Evolutionary conservation across 2,797 vertebrate species (phyloP).

Genomic region (Tachyglossus aculeatus): DNA sequence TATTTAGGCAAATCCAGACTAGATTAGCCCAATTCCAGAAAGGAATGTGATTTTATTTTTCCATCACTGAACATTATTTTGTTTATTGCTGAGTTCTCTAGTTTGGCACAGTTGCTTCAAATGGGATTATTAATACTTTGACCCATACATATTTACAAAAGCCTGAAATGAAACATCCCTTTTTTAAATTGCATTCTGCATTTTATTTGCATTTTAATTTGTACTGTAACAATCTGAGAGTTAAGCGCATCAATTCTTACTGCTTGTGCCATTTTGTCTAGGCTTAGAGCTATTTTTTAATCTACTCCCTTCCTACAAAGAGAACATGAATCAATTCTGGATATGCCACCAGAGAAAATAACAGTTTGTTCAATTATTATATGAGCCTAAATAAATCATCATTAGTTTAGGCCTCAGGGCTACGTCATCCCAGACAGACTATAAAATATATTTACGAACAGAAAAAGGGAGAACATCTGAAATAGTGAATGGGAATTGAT

Average conservation of each 20-base stretch:
- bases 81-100: background rate
- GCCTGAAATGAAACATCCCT: background rate
- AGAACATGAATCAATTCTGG: background rate
- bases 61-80: background rate
- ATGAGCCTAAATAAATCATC: background rate
- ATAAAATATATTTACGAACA: no score
- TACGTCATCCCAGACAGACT: no score
- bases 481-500: no score
- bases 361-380: background rate
- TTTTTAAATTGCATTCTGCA: background rate
- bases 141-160: background rate
- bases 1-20: no score
- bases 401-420: no score
- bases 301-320: background rate
- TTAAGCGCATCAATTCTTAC: background rate
- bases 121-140: background rate
- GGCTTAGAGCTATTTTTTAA: background rate
- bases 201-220: background rate
- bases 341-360: background rate
- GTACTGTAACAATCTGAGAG: background rate
- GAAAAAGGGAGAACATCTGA: no score
- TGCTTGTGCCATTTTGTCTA: background rate
- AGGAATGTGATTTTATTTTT: no score
- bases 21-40: no score
- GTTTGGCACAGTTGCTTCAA: background rate